phyloP scores from a whole-genome alignment of 2,113 vertebrate species.

The Aix galericulata region DNA sequence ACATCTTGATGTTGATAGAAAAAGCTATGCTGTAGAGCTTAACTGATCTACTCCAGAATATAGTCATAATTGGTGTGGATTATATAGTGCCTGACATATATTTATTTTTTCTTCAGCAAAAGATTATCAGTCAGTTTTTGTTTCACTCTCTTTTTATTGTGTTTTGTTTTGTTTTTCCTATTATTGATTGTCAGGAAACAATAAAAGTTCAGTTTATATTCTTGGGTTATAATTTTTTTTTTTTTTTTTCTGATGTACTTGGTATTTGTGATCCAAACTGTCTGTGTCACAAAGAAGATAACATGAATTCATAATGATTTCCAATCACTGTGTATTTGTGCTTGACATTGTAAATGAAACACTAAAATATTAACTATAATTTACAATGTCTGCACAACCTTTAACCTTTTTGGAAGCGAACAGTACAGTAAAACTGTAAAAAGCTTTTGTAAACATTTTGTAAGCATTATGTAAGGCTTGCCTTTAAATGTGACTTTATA shows the following conservation, averaged over 20 bases:
- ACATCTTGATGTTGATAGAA: background rate
- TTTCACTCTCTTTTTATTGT: rapidly evolving
- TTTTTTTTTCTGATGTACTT: rapidly evolving
- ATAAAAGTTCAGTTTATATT: background rate
- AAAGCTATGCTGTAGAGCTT: background rate
- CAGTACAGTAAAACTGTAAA: background rate
- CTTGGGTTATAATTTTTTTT: background rate
- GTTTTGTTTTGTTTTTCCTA: background rate
- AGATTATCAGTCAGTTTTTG: background rate
- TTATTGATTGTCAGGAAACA: background rate
- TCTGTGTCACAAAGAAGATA: background rate
- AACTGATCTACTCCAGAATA: background rate
- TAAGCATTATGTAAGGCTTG: background rate
- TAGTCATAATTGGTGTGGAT: background rate
- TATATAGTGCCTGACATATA: background rate
- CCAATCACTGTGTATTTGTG: background rate
- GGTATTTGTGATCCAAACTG: background rate
- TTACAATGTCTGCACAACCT: background rate
- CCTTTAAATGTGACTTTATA: background rate
- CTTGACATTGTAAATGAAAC: background rate
- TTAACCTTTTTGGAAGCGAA: background rate
- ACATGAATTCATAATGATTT: slow-evolving; percentile 32
- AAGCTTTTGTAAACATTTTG: background rate
- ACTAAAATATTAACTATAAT: background rate
- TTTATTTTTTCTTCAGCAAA: background rate